Conservation (phyloP, 2,797 vertebrate genomes). For the Sebastes cheni region DNA sequence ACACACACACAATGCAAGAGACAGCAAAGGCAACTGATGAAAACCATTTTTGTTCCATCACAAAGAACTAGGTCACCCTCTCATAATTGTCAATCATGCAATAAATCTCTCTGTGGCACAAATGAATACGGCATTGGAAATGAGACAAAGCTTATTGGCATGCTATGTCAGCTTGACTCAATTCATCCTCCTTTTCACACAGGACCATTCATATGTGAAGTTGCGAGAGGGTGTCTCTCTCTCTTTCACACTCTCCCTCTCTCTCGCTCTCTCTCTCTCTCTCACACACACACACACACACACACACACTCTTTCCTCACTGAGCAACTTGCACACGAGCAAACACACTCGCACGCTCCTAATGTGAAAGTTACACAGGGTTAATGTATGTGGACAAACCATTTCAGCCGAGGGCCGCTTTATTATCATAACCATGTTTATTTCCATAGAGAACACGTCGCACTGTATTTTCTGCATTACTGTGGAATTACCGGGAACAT, state of each 20-base stretch:
- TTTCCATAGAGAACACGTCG: constrained; percentile 61
- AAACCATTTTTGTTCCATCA: constrained; percentile 88
- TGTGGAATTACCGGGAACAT: constrained; percentile 32
- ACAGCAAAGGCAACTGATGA: constrained; percentile 84
- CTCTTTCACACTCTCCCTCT: constrained; percentile 10
- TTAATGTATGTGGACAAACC: constrained; percentile 76
- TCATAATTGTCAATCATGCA: constrained; percentile 94
- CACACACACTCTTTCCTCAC: background rate
- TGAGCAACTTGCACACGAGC: constrained; percentile 21
- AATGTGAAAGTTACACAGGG: constrained; percentile 58
- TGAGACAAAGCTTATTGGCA: constrained; percentile 93
- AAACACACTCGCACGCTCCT: constrained; percentile 28
- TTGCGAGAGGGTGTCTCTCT: constrained; percentile 77
- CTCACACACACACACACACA: background rate
- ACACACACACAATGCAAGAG: constrained; percentile 76
- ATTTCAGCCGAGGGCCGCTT: constrained; percentile 68
- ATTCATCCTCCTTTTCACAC: constrained; percentile 89
- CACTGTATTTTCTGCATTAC: constrained; percentile 50
- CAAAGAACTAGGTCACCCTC: constrained; percentile 91
- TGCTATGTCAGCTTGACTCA: constrained; percentile 90
- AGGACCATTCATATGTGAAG: constrained; percentile 88
- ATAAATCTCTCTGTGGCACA: constrained; percentile 90
- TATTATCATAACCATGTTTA: constrained; percentile 70
- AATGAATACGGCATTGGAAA: constrained; percentile 89
- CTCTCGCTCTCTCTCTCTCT: background rate